A percentile compares a stretch with the other conserved stretches of the same genome.
phyloP scores from a whole-genome alignment of 2,113 vertebrate genomes.

The Tinamus guttatus region DNA sequence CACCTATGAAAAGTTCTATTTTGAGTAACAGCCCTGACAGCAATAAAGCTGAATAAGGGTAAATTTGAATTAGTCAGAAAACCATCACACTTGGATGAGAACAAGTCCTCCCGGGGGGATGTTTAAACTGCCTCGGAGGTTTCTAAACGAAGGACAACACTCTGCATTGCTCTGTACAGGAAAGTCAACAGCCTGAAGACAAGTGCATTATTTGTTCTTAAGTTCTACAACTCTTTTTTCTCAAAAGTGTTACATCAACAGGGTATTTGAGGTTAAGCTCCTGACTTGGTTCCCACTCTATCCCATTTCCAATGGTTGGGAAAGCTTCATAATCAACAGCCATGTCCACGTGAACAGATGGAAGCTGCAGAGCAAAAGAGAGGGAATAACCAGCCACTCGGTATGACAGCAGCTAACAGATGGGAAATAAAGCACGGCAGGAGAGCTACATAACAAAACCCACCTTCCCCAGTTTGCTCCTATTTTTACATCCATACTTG shows the following conservation, averaged over 20 bases:
- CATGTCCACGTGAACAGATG: accelerated
- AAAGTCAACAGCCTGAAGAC: constrained; percentile 46
- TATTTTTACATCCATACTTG: not conserved
- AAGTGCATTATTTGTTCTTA: not conserved
- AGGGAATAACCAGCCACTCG: not conserved
- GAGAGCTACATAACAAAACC: not conserved
- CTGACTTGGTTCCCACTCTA: not conserved
- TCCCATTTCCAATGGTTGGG: not conserved
- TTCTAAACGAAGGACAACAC: constrained; percentile 2
- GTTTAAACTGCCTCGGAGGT: not conserved
- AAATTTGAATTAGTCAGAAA: constrained; percentile 39
- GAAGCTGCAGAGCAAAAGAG: not conserved
- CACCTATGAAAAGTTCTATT: not conserved
- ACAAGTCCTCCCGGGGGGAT: not conserved
- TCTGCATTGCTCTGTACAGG: not conserved
- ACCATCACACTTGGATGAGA: not conserved
- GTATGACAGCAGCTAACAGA: not conserved
- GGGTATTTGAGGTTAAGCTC: not conserved
- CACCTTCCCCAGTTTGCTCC: not conserved
- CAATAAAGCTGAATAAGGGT: not conserved
- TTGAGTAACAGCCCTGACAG: not conserved
- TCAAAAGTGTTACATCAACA: not conserved
- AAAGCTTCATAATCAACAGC: not conserved
- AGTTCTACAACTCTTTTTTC: not conserved
- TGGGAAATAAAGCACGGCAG: not conserved